phyloP scores from a whole-genome alignment of 2,113 vertebrate species.

The Poeciliopsis retropinna region DNA sequence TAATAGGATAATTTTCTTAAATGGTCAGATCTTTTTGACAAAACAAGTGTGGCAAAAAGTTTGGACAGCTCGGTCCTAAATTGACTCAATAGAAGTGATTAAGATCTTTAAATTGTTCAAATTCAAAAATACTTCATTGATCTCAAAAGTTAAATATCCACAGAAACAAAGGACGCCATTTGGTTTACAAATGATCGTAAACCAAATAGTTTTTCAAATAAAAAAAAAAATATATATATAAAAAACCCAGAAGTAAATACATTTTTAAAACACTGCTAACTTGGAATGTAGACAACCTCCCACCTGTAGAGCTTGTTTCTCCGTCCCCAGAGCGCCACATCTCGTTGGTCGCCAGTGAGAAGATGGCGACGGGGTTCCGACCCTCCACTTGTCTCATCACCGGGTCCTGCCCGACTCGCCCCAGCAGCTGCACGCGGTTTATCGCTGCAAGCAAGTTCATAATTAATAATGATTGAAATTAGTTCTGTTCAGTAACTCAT shows the following conservation, averaged over 20 bases:
- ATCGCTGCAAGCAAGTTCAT: conserved; percentile 79
- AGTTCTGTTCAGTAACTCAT: neutral
- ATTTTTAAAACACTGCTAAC: neutral
- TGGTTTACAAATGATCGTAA: neutral
- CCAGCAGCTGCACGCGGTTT: conserved; percentile 92
- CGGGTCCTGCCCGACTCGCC: conserved; percentile 95
- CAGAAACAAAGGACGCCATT: too few relatives aligned
- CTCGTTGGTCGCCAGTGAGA: conserved; percentile 96
- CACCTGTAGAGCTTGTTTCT: conserved; percentile 70
- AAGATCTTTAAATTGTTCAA: too few relatives aligned
- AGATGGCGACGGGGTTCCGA: conserved; percentile 95
- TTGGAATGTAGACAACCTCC: neutral
- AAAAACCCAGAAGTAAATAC: neutral
- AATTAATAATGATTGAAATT: neutral
- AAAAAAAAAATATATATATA: neutral
- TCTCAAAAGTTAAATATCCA: too few relatives aligned
- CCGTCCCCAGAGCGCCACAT: conserved; percentile 92
- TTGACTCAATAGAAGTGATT: too few relatives aligned
- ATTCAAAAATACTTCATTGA: too few relatives aligned
- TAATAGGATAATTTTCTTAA: too few relatives aligned
- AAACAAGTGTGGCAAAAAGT: too few relatives aligned
- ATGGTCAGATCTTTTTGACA: too few relatives aligned
- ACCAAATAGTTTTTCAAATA: neutral
- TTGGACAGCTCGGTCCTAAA: too few relatives aligned
- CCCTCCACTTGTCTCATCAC: conserved; percentile 96